Conservation (phyloP, 2,888 invertebrate species). For the Drosophila meridionalis region DNA sequence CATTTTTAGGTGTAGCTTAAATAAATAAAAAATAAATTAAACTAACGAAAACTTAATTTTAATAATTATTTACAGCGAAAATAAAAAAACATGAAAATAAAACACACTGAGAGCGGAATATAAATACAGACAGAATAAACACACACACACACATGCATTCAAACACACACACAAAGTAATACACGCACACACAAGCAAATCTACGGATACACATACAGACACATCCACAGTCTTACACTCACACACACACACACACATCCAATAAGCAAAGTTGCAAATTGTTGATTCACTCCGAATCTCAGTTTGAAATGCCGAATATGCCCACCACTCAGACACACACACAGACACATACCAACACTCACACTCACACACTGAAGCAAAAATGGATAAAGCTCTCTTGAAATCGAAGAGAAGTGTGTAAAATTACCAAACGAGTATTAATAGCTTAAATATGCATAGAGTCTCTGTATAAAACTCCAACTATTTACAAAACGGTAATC, state of each 20-base stretch:
- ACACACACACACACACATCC: background rate
- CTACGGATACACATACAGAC: background rate
- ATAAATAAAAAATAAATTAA: slow-evolving; percentile 40
- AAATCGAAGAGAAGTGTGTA: slow-evolving; percentile 53
- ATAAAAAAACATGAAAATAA: background rate
- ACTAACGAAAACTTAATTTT: slow-evolving; percentile 52
- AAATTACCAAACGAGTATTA: slow-evolving; percentile 76
- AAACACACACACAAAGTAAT: background rate
- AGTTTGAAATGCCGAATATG: background rate
- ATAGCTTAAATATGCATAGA: slow-evolving; percentile 71
- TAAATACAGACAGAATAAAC: background rate
- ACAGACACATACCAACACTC: background rate
- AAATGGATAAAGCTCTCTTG: slow-evolving; percentile 40
- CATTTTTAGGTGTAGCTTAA: background rate
- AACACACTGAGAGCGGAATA: background rate
- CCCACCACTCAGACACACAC: background rate
- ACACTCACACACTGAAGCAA: background rate
- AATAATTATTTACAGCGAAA: slow-evolving; percentile 72
- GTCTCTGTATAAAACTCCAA: slow-evolving; percentile 65
- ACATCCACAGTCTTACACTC: background rate
- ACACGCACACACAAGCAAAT: background rate
- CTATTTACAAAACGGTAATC: slow-evolving; percentile 50
- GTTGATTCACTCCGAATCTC: background rate
- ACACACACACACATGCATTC: background rate
- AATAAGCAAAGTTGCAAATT: slow-evolving; percentile 28